Base-by-base conservation (phyloP, 2,113 vertebrate species). In the Beaufortia kweichowensis region DNA sequence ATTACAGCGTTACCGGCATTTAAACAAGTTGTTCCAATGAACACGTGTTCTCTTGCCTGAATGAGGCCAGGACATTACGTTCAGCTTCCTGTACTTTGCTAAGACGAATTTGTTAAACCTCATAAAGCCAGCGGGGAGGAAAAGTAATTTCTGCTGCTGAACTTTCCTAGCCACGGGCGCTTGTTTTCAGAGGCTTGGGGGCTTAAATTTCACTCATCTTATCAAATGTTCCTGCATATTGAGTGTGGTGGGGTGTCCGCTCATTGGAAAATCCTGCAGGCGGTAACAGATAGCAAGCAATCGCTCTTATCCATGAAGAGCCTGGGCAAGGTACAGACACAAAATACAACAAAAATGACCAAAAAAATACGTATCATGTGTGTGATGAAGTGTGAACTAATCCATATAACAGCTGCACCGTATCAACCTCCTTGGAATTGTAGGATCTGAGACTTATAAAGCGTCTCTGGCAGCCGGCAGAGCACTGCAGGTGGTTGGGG, bases 161-260 rank as follows among this genome's bases (percentile, higher is more conserved):
- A 77, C 74, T 33, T 48, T 63, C 41, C 29, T 17, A 17, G 56
- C 61, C 65, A n/a, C 3, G n/a, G 33, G 39, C 24, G 7, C 55
- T 56, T 66, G 62, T 74, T 83, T 61, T 62, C 6, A 6, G 23
- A 60, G 59, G 70, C 31, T 70, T 19, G 74, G 21, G 61, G 63
- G 46, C 57, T 77, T 78, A 57, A 83, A 70, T 64, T 80, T 61
- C 57, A 7, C 75, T 79, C 61, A 50, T 77, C 63, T 62, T 77
- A 80, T 80, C 75, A 33, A 59, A 26, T 19, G n/a, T 71, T 53
- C 48, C 62, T 28, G 61, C 68, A 41, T 43, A 62, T 59, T 29
- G 61, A 59, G 31, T 68, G 46, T 43, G 15, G 62, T 39, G 31
- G 60, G 67, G 39, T 15, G 26, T 46, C 23, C 21, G 56, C 63